A percentile compares a stretch with the other conserved stretches of the same genome.
phyloP scores from a whole-genome alignment of 2,888 invertebrate genomes.

The Rhogogaster chlorosoma region DNA sequence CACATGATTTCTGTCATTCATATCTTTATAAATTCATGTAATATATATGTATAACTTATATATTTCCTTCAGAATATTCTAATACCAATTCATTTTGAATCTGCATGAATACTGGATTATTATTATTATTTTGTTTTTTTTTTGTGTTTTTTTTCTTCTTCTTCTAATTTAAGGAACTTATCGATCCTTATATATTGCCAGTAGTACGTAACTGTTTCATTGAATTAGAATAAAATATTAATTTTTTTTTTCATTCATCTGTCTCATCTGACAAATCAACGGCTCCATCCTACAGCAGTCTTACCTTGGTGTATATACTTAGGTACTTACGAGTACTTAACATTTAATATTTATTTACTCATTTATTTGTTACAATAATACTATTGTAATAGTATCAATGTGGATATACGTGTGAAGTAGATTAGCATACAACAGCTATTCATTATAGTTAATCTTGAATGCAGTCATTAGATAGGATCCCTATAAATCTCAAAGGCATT shows the following conservation, averaged over 20 bases:
- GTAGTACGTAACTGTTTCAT: conserved; percentile 52
- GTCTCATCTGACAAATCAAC: conserved; percentile 47
- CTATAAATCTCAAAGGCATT: conserved; percentile 15
- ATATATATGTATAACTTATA: conserved; percentile 56
- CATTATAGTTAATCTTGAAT: conserved; percentile 1
- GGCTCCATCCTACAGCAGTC: conserved; percentile 59
- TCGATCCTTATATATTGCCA: conserved; percentile 46
- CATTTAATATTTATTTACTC: conserved; percentile 53
- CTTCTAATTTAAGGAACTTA: conserved; percentile 50
- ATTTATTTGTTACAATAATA: conserved; percentile 18
- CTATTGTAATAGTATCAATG: not conserved
- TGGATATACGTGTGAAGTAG: not conserved
- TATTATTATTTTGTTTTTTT: not conserved
- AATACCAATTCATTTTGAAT: conserved; percentile 57
- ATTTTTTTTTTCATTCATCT: conserved; percentile 19
- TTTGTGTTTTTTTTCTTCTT: conserved; percentile 34
- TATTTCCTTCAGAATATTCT: conserved; percentile 49
- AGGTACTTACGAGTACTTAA: conserved; percentile 52
- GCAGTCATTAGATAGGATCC: not conserved
- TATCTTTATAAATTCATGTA: conserved; percentile 59
- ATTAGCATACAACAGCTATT: conserved; percentile 13
- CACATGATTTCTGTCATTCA: conserved; percentile 57
- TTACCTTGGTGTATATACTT: conserved; percentile 60
- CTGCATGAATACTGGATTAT: conserved; percentile 67
- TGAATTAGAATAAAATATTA: conserved; percentile 42